Evolutionary conservation across 2,888 invertebrate genomes (phyloP).

Genomic region (Seira ritae): DNA sequence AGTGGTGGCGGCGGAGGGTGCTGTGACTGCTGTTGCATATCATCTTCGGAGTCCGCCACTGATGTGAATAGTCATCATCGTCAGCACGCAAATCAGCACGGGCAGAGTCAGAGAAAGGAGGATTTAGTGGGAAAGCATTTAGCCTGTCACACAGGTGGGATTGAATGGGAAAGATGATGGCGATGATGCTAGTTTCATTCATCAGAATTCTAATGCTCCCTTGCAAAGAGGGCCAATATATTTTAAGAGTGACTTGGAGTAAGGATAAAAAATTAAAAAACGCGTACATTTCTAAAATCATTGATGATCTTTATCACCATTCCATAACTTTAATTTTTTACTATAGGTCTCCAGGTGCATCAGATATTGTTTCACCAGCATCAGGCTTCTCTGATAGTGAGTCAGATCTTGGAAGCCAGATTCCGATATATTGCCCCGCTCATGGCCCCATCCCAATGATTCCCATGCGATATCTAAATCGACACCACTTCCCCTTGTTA

Average conservation of each 20-base stretch:
- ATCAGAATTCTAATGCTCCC: slow-evolving; percentile 41
- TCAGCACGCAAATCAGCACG: background rate
- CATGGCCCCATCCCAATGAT: slow-evolving; percentile 66
- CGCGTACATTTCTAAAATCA: too few relatives aligned
- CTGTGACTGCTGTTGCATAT: slow-evolving; percentile 56
- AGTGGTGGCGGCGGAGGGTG: slow-evolving; percentile 39
- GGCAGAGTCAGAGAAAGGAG: background rate
- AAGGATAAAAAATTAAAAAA: slow-evolving; percentile 29
- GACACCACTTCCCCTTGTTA: slow-evolving; percentile 68
- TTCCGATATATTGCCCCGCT: slow-evolving; percentile 66
- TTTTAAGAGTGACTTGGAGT: slow-evolving; percentile 67
- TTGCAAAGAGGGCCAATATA: slow-evolving; percentile 64
- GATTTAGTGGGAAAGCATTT: slow-evolving; percentile 22
- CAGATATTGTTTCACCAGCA: slow-evolving; percentile 69
- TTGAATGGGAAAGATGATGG: slow-evolving; percentile 9
- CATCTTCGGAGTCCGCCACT: slow-evolving; percentile 8
- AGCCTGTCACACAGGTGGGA: slow-evolving; percentile 38
- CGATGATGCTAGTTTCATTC: slow-evolving; percentile 29
- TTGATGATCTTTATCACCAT: background rate
- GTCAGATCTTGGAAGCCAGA: slow-evolving; percentile 55
- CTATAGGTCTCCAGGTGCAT: slow-evolving; percentile 65
- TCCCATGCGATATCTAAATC: slow-evolving; percentile 63
- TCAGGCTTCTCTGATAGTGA: slow-evolving; percentile 70
- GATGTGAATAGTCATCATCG: slow-evolving; percentile 2
- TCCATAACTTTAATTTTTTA: background rate